Evolutionary conservation across 1,140 invertebrate genomes (phyloP), one percentile per base, ranked within the genome.

Genomic region (Amyelois transitella): DNA sequence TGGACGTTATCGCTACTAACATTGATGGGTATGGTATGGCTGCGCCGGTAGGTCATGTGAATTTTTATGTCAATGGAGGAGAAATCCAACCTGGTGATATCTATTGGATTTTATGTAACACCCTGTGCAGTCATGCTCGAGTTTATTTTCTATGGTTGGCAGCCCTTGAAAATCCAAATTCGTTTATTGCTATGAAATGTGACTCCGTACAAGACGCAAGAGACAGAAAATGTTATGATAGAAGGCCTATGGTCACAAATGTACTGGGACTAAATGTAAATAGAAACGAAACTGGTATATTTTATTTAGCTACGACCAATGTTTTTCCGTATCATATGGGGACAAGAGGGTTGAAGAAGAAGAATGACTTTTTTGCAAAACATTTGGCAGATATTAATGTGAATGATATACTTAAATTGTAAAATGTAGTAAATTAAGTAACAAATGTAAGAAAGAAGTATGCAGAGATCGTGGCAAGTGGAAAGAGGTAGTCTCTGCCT

Each of bases 21-120:
- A 92, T 92, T 1, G 91, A 91, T 2, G 91, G 89, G 6, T 92
- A 91, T 59, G 94, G 94, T 0, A 93, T 93, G 69, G 81, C 90
- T 1, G 90, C 90, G 38, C 90, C 90, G 0, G 77, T 91, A 1
- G 94, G 93, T 0, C 91, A 94, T 72, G 66, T 78, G 1, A 79
- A 81, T 72, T 91, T 93, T 67, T 94, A 93, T 61, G 86, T 93
- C 0, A 94, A 94, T 63, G 93, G 93, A 1, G 93, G 93, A 1
- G 81, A 88, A 52, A 58, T 88, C n/a, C 93, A 94, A 63, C 92
- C 92, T 0, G 91, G 90, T 6, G 49, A 58, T 24, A 1, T 60
- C 4, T 38, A 20, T 17, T 52, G n/a, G 21, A 19, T 64, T 6
- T 49, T 50, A 0, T 69, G 67, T 32, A 25, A 18, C 3, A 43